Evolutionary conservation across 2,797 vertebrate species (phyloP), one percentile per base, ranked within the genome.

Genomic region (Peromyscus nudipes): DNA sequence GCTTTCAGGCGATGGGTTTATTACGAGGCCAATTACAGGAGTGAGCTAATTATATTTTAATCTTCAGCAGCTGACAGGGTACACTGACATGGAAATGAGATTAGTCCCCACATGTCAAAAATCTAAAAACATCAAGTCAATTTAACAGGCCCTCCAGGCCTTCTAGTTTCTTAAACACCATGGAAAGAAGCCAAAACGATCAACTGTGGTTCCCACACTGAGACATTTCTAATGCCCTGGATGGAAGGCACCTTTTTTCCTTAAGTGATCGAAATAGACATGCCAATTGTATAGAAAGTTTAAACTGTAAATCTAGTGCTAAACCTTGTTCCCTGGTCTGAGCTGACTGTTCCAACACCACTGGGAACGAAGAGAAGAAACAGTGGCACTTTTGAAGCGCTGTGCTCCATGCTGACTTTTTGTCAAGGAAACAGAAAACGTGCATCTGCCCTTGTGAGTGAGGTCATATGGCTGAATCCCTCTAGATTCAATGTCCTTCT

Each of bases 31-130:
- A 97, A 82, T 96, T 97, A 95, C 91, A 95, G 80, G 69, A 83
- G 92, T 88, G 77, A 65, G 73, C 85, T 97, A 97, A 96, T 96
- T 92, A 95, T 95, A 96, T 95, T 97, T 97, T 95, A 96, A 96
- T 96, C 65, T 96, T 87, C 49, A 97, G 65, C 96, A 96, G 89
- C 77, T 96, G 86, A 96, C 93, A 95, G 75, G 46, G 91, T 84
- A 94, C 82, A 64, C 76, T 84, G 83, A 89, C 92, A 90, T 77
- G 81, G 91, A 97, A 97, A 97, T 96, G 84, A 98, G 80, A 97
- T 97, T 97, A 97, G 94, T 92, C 29, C 71, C 65, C 83, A 96
- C 92, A 95, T 76, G 91, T 92, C 71, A 96, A 97, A 97, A 71
- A 27, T 60, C 79, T 79, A 95, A 98, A 97, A 96, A 82, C 76